Evolutionary conservation across 1,140 invertebrate species (phyloP).

Genomic region (Leptopilina boulardi): DNA sequence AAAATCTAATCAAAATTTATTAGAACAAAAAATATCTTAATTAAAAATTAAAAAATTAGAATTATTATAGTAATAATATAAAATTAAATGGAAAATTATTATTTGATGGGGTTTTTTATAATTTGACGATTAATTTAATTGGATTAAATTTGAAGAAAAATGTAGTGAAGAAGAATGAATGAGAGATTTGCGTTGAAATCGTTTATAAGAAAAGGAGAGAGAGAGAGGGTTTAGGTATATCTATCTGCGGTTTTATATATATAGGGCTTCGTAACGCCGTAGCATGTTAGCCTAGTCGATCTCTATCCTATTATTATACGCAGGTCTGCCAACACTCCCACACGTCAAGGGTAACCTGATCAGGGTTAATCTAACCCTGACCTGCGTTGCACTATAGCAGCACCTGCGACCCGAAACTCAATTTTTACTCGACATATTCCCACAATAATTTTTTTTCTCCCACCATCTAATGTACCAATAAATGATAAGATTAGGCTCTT

Average conservation of each 20-base stretch:
- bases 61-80: no score
- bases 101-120: no score
- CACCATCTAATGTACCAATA: constrained; percentile 24
- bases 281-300: constrained; percentile 55
- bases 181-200: constrained; percentile 36
- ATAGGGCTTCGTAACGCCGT: constrained; percentile 40
- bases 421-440: constrained; percentile 65
- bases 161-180: neutral
- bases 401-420: constrained; percentile 67
- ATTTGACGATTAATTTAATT: constrained; percentile 16
- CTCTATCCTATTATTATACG: constrained; percentile 73
- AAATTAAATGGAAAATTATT: no score
- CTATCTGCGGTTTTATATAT: constrained; percentile 54
- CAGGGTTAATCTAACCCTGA: constrained; percentile 75
- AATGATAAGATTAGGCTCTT: neutral
- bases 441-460: constrained; percentile 52
- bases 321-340: constrained; percentile 71
- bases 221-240: no score
- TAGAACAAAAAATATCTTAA: no score
- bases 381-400: constrained; percentile 63
- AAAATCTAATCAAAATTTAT: no score
- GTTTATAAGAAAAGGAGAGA: neutral
- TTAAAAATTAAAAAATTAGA: no score
- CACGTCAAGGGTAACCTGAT: constrained; percentile 74
- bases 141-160: constrained; percentile 40